Evolutionary conservation across 92 coral and sea anemone genomes (phyloP), one percentile per base, ranked within the genome.

Genomic region (Bergia sp.): DNA sequence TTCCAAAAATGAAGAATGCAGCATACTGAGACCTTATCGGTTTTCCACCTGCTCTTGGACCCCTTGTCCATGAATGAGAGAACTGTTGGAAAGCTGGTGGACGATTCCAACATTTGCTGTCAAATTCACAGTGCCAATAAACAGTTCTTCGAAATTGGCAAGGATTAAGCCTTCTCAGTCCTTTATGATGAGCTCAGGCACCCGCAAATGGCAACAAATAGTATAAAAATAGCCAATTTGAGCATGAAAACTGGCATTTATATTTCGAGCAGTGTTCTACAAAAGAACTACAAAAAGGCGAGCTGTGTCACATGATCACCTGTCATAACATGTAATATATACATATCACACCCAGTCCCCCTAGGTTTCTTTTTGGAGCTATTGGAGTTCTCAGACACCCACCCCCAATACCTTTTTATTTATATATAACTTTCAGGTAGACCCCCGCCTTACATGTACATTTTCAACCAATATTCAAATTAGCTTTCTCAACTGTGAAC

Each of bases 171-270:
- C n/a, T n/a, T n/a, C n/a, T n/a, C n/a, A n/a, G n/a, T n/a, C n/a
- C n/a, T n/a, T n/a, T n/a, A n/a, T n/a, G n/a, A n/a, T n/a, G n/a
- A n/a, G n/a, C n/a, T n/a, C n/a, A 44, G 47, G 47, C 47, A 44
- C 47, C 47, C 47, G 47, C 71, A 64, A 64, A 64, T 64, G 21
- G 71, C 71, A 3, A 64, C 21, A 64, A 64, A 64, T 64, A 64
- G 71, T 10, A 64, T 64, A 44, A 44, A 44, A 44, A 61, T 61
- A 61, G 69, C 69, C 69, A 61, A 61, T 61, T 61, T 61, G 69
- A 61, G 69, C 69, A 61, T 61, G 69, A 61, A 61, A 61, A 61
- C 69, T 61, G 69, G 69, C 69, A 61, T 61, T 61, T 61, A 61
- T 61, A 61, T 61, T 61, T 61, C 69, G 69, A 61, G 69, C 69